Conservation (phyloP, 37 sponge, comb jelly and placozoan genomes). For the Lycopodina hypogea region DNA sequence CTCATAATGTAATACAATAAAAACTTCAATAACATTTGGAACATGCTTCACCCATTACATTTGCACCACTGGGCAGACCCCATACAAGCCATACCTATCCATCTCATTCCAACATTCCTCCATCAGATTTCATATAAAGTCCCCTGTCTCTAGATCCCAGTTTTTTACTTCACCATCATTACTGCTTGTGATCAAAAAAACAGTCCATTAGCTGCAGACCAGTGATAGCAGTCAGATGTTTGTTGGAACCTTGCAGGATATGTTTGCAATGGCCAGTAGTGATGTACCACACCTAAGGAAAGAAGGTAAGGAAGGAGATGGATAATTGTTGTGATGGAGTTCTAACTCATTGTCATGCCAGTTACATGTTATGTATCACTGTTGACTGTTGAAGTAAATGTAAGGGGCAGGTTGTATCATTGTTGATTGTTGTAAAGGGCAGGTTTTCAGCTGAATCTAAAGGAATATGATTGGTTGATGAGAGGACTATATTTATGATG, state of each 20-base stretch:
- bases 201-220: slow-evolving; percentile 93
- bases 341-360: no score
- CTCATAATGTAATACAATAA: neutral
- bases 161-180: slow-evolving; percentile 98
- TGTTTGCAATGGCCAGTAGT: slow-evolving; percentile 88
- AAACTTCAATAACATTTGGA: neutral
- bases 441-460: no score
- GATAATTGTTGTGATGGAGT: no score
- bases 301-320: neutral
- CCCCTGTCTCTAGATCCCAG: slow-evolving; percentile 97
- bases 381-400: no score
- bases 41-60: no score
- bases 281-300: slow-evolving; percentile 90
- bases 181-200: slow-evolving; percentile 93
- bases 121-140: slow-evolving; percentile 91
- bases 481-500: no score
- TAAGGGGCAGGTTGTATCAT: no score
- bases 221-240: slow-evolving; percentile 97
- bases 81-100: no score
- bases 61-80: neutral
- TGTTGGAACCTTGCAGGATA: slow-evolving; percentile 86
- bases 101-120: slow-evolving; percentile 68
- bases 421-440: no score
- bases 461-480: no score
- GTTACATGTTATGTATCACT: no score